Evolutionary conservation across 2,113 vertebrate genomes (phyloP), one percentile per base, ranked within the genome.

Genomic region (Pluvianellus socialis): DNA sequence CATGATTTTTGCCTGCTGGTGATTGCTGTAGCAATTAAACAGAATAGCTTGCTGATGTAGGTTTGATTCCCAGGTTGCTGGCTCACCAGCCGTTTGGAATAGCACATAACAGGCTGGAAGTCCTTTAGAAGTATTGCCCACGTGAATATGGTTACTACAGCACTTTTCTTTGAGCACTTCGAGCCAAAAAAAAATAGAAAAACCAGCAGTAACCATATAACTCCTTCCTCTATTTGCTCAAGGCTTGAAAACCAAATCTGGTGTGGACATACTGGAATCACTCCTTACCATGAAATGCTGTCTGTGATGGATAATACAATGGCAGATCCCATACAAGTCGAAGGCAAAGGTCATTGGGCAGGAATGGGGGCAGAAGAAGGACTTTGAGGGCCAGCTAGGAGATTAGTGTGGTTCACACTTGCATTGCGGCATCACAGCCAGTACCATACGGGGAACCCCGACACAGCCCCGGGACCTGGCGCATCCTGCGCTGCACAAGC

Each of bases 21-120:
- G 30, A 68, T 47, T 61, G 52, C 66, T 66, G 63, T n/a, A 86
- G 55, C 90, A 83, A 77, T 91, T 95, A 84, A 68, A 38, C n/a
- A 66, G 52, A 77, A 56, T 16, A 76, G 22, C 73, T 92, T 58
- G n/a, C 40, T 61, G 85, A 12, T 52, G 66, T 40, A 38, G 53
- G 50, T 53, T 91, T 87, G 52, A 56, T 65, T 83, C 77, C 50
- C 66, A 73, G 56, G 16, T 62, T 87, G 35, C 79, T 86, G 82
- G 58, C 75, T 92, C 50, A 18, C 35, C 22, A 62, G 65, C 22
- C 16, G 73, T 56, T 79, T 86, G 85, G 67, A 91, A 71, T 35
- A 82, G n/a, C 38, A 59, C 6, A 24, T 27, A 55, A 42, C 30
- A 35, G 33, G 16, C 30, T 96, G 62, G 28, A 88, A 76, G 2